Evolutionary conservation across 2,113 vertebrate genomes (phyloP).

Genomic region (Apeltes quadracus): DNA sequence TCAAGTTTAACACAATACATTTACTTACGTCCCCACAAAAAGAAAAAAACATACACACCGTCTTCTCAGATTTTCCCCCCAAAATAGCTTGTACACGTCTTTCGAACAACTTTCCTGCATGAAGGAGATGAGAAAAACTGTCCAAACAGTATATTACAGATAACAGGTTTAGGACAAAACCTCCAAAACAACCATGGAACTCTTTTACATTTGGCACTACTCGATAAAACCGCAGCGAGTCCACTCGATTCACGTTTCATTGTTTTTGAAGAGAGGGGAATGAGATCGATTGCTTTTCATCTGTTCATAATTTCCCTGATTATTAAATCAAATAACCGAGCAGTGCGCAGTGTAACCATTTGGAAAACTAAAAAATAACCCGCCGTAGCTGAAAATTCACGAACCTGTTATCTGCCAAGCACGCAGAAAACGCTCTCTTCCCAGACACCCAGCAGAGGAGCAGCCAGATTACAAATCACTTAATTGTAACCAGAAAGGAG

Average conservation of each 20-base stretch:
- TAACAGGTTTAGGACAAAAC: background rate
- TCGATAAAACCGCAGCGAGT: background rate
- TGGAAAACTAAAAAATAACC: slow-evolving; percentile 1
- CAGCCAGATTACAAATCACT: slow-evolving; percentile 60
- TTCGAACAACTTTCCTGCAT: slow-evolving; percentile 20
- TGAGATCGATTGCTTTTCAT: background rate
- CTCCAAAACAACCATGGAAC: background rate
- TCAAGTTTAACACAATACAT: background rate
- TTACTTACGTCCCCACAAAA: background rate
- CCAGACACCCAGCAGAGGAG: slow-evolving; percentile 41
- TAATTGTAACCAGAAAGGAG: slow-evolving; percentile 63
- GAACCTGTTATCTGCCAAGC: slow-evolving; percentile 15
- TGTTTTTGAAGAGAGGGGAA: background rate
- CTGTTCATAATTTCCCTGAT: background rate
- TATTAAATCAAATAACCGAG: background rate
- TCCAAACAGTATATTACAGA: background rate
- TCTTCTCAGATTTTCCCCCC: background rate
- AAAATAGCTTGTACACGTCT: background rate
- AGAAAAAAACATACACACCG: background rate
- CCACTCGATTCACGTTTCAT: background rate
- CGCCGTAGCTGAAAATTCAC: slow-evolving; percentile 1
- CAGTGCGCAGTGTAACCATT: background rate
- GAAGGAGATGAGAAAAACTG: background rate
- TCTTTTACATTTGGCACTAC: background rate
- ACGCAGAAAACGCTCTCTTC: slow-evolving; percentile 1